A percentile compares a stretch with the other conserved stretches of the same genome.
These are phyloP conservation scores for Heteromyza rotundicornis DNA, from an alignment of 2,888 invertebrate species.

Conservation along the genomic window DNA sequence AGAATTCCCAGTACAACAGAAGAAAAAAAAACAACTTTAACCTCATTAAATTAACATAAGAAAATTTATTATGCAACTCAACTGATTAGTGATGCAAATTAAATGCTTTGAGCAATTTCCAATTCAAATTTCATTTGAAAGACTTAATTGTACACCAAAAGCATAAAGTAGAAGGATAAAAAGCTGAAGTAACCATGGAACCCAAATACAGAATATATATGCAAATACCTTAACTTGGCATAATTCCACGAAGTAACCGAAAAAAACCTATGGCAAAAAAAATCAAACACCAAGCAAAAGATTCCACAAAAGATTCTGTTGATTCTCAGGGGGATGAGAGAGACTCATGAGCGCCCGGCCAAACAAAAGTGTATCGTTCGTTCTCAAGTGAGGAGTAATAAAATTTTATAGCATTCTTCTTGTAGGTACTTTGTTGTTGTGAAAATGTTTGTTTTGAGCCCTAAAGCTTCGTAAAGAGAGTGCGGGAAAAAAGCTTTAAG, in stretches of 20 bases:
- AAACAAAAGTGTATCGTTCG: background rate
- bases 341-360: background rate
- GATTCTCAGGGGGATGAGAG: background rate
- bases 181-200: background rate
- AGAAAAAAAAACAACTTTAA: no score
- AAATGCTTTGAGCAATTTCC: slow-evolving; percentile 11
- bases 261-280: background rate
- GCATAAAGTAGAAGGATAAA: background rate
- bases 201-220: slow-evolving; percentile 4
- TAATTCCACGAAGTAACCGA: slow-evolving; percentile 7
- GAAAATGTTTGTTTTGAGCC: background rate
- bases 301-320: background rate
- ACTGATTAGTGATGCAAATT: slow-evolving; percentile 10
- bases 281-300: background rate
- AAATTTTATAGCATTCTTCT: no score
- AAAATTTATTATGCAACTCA: no score
- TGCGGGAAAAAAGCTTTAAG: background rate
- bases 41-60: no score
- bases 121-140: background rate
- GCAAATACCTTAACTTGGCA: slow-evolving; percentile 18
- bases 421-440: background rate
- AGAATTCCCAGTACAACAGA: no score
- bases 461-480: background rate
- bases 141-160: background rate
- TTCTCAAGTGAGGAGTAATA: no score